A percentile compares a stretch with the other conserved stretches of the same genome.
These are phyloP conservation scores for Halichondria panicea DNA, from an alignment of 37 sponge, comb jelly and placozoan species.

Conservation along the genomic window DNA sequence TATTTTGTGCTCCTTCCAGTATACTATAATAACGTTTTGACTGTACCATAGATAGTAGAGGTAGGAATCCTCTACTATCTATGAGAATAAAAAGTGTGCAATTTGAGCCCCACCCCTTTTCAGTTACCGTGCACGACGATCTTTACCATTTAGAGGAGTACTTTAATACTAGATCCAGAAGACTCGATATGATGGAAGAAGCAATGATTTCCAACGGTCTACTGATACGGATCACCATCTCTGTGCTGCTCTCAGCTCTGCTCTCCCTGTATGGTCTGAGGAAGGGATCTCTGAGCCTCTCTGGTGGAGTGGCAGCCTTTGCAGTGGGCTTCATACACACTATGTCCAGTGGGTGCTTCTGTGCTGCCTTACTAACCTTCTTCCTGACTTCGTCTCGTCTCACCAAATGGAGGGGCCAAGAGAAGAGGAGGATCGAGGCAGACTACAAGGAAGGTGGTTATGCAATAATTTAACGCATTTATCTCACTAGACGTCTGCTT, in stretches of 20 bases:
- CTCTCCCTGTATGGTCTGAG: constrained; percentile 60
- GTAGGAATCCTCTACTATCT: too few species aligned
- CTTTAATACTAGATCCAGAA: too few species aligned
- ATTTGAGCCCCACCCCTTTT: too few species aligned
- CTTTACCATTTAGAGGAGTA: too few species aligned
- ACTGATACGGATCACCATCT: constrained; percentile 15
- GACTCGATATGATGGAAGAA: too few species aligned
- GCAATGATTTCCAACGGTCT: too few species aligned
- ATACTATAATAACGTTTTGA: too few species aligned
- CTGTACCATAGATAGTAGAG: too few species aligned
- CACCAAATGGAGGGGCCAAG: constrained; percentile 74
- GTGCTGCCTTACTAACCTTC: constrained; percentile 62
- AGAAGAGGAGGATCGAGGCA: constrained; percentile 58
- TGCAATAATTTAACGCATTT: too few species aligned
- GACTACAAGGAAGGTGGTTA: constrained; percentile 57
- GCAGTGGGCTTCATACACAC: constrained; percentile 79
- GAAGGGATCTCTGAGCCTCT: constrained; percentile 60
- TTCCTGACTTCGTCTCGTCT: constrained; percentile 86
- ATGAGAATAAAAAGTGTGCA: too few species aligned
- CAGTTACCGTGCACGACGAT: too few species aligned
- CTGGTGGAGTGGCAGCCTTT: constrained; percentile 75
- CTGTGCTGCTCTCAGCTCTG: constrained; percentile 39
- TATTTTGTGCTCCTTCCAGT: too few species aligned
- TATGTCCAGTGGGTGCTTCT: constrained; percentile 69
- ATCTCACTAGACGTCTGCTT: neutral